phyloP scores from a whole-genome alignment of 2,888 invertebrate genomes.

The Drosophila acutilabella region DNA sequence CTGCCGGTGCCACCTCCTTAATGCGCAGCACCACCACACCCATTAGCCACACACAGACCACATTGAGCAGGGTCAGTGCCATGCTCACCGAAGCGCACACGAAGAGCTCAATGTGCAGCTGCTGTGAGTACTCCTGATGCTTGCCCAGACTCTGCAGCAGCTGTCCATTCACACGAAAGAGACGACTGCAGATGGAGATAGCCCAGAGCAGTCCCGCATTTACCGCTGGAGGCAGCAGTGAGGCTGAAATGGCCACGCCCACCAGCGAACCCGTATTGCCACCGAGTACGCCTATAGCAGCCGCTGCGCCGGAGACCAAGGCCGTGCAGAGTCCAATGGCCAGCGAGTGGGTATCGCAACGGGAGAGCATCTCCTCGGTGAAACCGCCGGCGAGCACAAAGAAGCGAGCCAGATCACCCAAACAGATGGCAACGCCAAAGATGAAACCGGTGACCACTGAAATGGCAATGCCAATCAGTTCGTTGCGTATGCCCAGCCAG shows the following conservation, averaged over 20 bases:
- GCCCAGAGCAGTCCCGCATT: slow-evolving; percentile 90
- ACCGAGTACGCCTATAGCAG: slow-evolving; percentile 90
- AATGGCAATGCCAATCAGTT: slow-evolving; percentile 88
- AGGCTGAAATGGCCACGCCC: slow-evolving; percentile 92
- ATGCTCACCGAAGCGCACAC: slow-evolving; percentile 89
- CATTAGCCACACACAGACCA: slow-evolving; percentile 89
- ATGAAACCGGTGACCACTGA: slow-evolving; percentile 88
- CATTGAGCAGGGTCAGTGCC: slow-evolving; percentile 89
- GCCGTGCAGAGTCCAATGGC: slow-evolving; percentile 90
- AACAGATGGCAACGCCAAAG: slow-evolving; percentile 86
- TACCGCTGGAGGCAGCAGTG: slow-evolving; percentile 91
- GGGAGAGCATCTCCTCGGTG: slow-evolving; percentile 87
- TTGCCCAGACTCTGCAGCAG: slow-evolving; percentile 79
- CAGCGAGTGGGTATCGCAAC: slow-evolving; percentile 88
- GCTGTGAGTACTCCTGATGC: slow-evolving; percentile 86
- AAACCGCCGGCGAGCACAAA: slow-evolving; percentile 87
- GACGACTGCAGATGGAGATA: slow-evolving; percentile 86
- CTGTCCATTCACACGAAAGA: slow-evolving; percentile 84
- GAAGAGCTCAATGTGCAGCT: slow-evolving; percentile 87
- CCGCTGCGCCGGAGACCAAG: slow-evolving; percentile 90
- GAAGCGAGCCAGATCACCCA: slow-evolving; percentile 86
- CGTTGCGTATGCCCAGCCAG: slow-evolving; percentile 88
- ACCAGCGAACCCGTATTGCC: slow-evolving; percentile 91
- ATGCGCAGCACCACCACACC: slow-evolving; percentile 90
- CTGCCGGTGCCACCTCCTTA: slow-evolving; percentile 87